These are phyloP conservation scores for Julus scanicus DNA, from an alignment of 2,888 invertebrate genomes.

Conservation along the genomic window DNA sequence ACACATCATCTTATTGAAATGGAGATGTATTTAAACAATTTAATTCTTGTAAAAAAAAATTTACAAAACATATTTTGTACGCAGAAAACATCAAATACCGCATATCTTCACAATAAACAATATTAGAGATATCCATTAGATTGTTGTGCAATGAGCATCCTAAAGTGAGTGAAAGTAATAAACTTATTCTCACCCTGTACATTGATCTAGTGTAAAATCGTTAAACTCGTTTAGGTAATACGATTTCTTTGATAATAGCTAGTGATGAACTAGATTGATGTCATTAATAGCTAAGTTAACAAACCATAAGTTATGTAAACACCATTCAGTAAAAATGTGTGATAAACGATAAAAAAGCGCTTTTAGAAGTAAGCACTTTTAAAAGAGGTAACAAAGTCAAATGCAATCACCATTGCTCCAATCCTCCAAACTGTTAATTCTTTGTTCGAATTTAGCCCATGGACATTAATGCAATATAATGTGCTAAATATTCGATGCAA, in stretches of 20 bases:
- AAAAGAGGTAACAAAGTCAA: neutral
- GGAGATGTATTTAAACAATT: no score
- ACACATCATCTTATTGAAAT: no score
- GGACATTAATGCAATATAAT: no score
- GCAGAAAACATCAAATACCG: neutral
- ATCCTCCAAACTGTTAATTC: neutral
- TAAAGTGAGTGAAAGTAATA: neutral
- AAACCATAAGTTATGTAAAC: neutral
- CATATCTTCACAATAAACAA: no score
- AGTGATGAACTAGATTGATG: conserved; percentile 15
- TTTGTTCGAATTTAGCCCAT: no score
- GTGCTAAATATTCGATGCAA: no score
- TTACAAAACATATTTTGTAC: neutral
- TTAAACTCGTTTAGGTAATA: conserved; percentile 12
- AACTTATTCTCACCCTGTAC: neutral
- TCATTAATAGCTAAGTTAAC: neutral
- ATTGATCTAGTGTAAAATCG: conserved; percentile 15
- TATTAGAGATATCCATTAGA: neutral
- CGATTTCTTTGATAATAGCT: conserved; percentile 4
- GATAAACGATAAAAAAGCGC: neutral
- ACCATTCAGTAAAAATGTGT: neutral
- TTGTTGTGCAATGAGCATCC: no score
- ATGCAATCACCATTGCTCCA: neutral
- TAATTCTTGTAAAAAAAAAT: no score
- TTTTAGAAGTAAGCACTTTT: neutral